These are phyloP conservation scores for Leucoma salicis DNA, from an alignment of 2,888 invertebrate species.

Conservation along the genomic window DNA sequence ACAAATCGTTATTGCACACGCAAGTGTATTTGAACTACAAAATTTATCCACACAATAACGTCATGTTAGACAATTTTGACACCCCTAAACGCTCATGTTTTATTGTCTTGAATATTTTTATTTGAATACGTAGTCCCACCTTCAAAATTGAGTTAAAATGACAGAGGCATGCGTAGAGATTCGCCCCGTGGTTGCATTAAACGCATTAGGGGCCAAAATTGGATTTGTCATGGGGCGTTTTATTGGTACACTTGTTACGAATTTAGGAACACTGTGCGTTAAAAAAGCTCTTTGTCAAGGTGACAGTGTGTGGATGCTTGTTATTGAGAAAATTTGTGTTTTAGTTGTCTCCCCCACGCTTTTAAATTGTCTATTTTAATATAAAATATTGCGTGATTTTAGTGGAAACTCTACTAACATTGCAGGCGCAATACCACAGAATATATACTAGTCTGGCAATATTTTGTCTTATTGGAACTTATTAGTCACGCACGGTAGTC, in stretches of 20 bases:
- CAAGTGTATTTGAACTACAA: conserved; percentile 63
- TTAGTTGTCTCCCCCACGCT: conserved; percentile 9
- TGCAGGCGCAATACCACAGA: too few species aligned
- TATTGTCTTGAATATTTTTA: conserved; percentile 74
- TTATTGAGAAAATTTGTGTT: conserved; percentile 25
- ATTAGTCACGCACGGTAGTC: too few species aligned
- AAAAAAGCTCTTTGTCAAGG: conserved; percentile 57
- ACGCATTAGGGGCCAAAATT: conserved; percentile 78
- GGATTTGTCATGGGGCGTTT: conserved; percentile 75
- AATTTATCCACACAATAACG: conserved; percentile 55
- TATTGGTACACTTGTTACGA: conserved; percentile 81
- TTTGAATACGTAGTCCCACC: conserved; percentile 55
- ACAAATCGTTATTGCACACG: conserved; percentile 66
- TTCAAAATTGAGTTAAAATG: conserved; percentile 82
- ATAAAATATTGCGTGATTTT: too few species aligned
- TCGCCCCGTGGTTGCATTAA: conserved; percentile 79
- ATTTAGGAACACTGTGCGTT: conserved; percentile 61
- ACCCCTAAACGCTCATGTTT: conserved; percentile 70
- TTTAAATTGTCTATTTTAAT: conserved; percentile 3
- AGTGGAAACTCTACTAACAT: too few species aligned
- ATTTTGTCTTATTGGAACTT: too few species aligned
- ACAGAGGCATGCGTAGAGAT: conserved; percentile 80
- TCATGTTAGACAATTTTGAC: conserved; percentile 63
- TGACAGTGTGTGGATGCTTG: conserved; percentile 32
- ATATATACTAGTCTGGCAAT: too few species aligned